A percentile compares a stretch with the other conserved stretches of the same genome.
Evolutionary conservation across 2,888 invertebrate genomes (phyloP).

Genomic region (Drymonia ruficornis): DNA sequence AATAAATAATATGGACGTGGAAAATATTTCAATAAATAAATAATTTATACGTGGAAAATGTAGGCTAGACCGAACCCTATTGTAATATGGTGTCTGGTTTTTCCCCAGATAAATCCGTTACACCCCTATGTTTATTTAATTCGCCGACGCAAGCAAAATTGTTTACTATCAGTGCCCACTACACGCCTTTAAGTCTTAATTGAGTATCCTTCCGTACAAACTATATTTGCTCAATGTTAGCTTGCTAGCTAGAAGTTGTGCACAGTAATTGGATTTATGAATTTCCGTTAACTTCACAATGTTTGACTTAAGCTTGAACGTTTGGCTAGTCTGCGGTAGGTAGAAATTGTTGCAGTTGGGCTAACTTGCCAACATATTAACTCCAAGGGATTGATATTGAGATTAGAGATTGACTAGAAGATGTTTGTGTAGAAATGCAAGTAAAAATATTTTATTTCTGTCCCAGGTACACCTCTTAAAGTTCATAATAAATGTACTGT

Average conservation of each 20-base stretch:
- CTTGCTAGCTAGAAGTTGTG: conserved; percentile 22
- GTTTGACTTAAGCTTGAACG: conserved; percentile 44
- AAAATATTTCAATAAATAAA: no score
- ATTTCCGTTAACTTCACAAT: conserved; percentile 41
- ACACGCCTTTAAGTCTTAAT: conserved; percentile 29
- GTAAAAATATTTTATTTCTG: no score
- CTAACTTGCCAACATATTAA: conserved; percentile 47
- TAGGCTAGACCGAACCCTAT: neutral
- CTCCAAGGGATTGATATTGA: conserved; percentile 37
- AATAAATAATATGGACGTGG: no score
- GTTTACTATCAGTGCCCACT: conserved; percentile 36
- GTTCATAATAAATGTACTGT: no score
- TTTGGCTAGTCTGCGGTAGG: conserved; percentile 38
- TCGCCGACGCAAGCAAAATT: conserved; percentile 39
- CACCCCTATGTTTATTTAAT: conserved; percentile 54
- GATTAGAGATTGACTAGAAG: neutral
- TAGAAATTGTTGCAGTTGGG: conserved; percentile 43
- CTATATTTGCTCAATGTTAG: conserved; percentile 31
- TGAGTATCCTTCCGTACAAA: conserved; percentile 36
- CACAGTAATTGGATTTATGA: conserved; percentile 48
- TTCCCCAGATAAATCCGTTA: neutral
- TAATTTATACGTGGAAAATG: no score
- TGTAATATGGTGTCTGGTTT: neutral
- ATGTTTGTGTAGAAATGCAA: no score
- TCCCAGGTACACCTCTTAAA: no score